Base-by-base conservation (phyloP, 2,797 vertebrate genomes). In the Rhabdomys pumilio region DNA sequence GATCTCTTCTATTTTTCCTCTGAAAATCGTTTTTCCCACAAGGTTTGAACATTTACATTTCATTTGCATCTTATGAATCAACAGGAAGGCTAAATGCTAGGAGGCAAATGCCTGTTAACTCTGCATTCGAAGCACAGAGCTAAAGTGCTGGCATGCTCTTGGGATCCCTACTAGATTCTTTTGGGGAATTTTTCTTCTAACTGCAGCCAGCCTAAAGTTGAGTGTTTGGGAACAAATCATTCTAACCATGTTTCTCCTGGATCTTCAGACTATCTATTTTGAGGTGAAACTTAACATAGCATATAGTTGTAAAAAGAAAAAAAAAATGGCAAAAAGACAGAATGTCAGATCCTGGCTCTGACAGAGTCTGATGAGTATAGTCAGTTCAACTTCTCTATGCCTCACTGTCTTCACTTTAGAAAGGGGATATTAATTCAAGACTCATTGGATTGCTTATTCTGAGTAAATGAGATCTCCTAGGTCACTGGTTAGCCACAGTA, bases 21-120 rank as follows among this genome's bases (percentile, higher is more conserved):
- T 91, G 69, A 90, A 92, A 97, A 63, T 94, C 86, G n/a, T 87
- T 96, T 96, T 77, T 90, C 87, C 88, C 63, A 26, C 61, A 91
- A 87, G 79, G 63, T 86, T 96, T 97, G 93, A 96, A 93, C 61
- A 77, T 93, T 91, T 93, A 89, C 85, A 93, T 94, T 93, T 97
- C 41, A 92, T 97, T 97, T 95, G 79, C 93, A 92, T 92, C 77
- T 96, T 89, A 26, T 69, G 82, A 88, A 96, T 61, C 86, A 92
- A 90, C 75, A 47, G 20, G 91, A 95, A 94, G 75, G 75, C 69
- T 81, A 85, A 90, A 50, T 91, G 38, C 67, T 90, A 57, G 38
- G 20, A 95, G 81, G 41, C 61, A 92, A 93, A 92, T 53, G 31
- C 47, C 83, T 93, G 89, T 93, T 94, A 91, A 81, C 79, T 92